Conservation (phyloP, 37 sponge, comb jelly and placozoan genomes). For the Chondrilla cf. caribensis region DNA sequence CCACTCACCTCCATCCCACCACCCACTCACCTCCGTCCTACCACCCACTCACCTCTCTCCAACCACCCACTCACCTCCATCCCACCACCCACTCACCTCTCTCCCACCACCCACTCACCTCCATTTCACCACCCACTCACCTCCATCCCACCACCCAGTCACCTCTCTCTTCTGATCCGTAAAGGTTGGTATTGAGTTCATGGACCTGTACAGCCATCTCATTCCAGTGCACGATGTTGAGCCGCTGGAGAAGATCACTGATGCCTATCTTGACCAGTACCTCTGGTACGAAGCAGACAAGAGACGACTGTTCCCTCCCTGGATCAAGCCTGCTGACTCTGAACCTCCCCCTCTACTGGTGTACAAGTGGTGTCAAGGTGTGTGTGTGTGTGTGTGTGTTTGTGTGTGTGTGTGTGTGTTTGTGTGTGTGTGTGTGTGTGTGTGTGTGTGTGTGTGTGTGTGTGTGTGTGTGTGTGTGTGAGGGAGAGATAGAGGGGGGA, state of each 20-base stretch:
- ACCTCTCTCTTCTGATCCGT: background rate
- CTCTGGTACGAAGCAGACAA: conserved; percentile 99
- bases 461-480: conserved; percentile 1
- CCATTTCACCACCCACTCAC: too few relatives aligned
- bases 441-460: background rate
- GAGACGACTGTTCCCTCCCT: conserved; percentile 95
- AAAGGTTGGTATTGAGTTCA: conserved; percentile 95
- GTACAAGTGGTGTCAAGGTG: conserved; percentile 99
- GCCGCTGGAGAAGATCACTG: conserved; percentile 99
- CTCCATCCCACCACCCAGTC: too few relatives aligned
- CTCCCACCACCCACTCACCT: too few relatives aligned
- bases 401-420: background rate
- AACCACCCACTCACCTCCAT: too few relatives aligned
- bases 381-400: background rate
- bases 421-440: background rate
- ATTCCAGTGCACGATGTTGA: conserved; percentile 97
- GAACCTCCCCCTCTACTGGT: conserved; percentile 97
- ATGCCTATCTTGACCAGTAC: conserved; percentile 99
- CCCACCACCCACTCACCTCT: too few relatives aligned
- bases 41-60: too few relatives aligned
- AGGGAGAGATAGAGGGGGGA: too few relatives aligned
- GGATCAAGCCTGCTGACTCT: conserved; percentile 99
- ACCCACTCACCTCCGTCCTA: too few relatives aligned
- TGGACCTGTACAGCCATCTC: conserved; percentile 98
- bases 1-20: too few relatives aligned